A percentile compares a stretch with the other conserved stretches of the same genome.
These are phyloP conservation scores for Drosophila takahashii DNA, from an alignment of 1,140 invertebrate genomes.

Conservation along the genomic window DNA sequence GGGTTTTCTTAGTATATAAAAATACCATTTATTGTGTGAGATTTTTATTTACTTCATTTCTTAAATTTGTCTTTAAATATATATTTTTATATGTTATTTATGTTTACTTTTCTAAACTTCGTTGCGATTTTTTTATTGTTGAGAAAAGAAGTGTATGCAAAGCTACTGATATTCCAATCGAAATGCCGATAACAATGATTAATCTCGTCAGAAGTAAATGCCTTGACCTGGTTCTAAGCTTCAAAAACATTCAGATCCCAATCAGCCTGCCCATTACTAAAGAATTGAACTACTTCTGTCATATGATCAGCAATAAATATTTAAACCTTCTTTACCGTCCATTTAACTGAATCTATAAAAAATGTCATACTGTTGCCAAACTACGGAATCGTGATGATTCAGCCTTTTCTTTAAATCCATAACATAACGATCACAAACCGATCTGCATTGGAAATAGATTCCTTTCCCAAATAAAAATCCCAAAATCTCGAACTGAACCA, in stretches of 20 bases:
- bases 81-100: conserved; percentile 28
- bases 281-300: conserved; percentile 6
- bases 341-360: background rate
- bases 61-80: conserved; percentile 49
- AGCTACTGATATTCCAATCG: conserved; percentile 68
- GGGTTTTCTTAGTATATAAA: conserved; percentile 70
- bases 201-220: conserved; percentile 22
- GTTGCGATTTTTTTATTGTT: conserved; percentile 80
- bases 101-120: conserved; percentile 66
- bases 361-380: background rate
- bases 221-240: conserved; percentile 39
- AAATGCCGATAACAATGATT: conserved; percentile 10
- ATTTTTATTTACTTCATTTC: conserved; percentile 45
- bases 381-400: background rate
- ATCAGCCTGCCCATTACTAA: background rate
- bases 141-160: conserved; percentile 60
- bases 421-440: conserved; percentile 14
- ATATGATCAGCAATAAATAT: background rate
- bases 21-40: conserved; percentile 78
- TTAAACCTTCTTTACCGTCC: background rate
- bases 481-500: conserved; percentile 32
- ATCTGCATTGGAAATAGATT: background rate
- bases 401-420: background rate
- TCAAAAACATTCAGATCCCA: conserved; percentile 6
- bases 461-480: background rate